Conservation (phyloP, 2,888 invertebrate species). For the Calameuta idolon region DNA sequence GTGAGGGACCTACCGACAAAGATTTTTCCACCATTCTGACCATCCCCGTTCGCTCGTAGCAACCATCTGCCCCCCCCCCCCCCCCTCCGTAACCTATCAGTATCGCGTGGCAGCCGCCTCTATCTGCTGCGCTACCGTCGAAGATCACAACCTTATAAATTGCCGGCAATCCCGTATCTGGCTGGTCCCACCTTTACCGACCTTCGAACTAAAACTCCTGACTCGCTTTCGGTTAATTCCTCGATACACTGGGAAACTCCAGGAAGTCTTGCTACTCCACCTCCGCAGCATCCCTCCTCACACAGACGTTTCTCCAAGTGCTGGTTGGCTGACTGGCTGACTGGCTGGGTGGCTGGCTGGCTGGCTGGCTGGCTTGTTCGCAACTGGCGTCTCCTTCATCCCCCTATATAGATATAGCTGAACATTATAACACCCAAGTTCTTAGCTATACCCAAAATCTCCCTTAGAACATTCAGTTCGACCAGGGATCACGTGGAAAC, state of each 20-base stretch:
- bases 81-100: conserved; percentile 20
- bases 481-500: not conserved
- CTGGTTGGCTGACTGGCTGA: not conserved
- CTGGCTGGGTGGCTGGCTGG: not conserved
- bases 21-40: conserved; percentile 20
- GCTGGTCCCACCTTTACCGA: conserved; percentile 27
- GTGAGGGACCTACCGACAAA: conserved; percentile 43
- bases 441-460: not conserved
- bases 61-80: no score
- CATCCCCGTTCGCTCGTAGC: conserved; percentile 18
- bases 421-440: not conserved
- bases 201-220: conserved; percentile 1
- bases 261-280: not conserved
- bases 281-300: not conserved
- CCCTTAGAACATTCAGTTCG: not conserved
- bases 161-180: conserved; percentile 40
- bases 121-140: conserved; percentile 11
- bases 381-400: not conserved
- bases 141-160: conserved; percentile 33
- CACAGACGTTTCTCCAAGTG: not conserved
- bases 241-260: conserved; percentile 10
- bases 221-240: not conserved
- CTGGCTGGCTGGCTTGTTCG: not conserved
- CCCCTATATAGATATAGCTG: not conserved
- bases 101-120: not conserved